Evolutionary conservation across 2,888 invertebrate genomes (phyloP).

Genomic region (Sepiola atlantica): DNA sequence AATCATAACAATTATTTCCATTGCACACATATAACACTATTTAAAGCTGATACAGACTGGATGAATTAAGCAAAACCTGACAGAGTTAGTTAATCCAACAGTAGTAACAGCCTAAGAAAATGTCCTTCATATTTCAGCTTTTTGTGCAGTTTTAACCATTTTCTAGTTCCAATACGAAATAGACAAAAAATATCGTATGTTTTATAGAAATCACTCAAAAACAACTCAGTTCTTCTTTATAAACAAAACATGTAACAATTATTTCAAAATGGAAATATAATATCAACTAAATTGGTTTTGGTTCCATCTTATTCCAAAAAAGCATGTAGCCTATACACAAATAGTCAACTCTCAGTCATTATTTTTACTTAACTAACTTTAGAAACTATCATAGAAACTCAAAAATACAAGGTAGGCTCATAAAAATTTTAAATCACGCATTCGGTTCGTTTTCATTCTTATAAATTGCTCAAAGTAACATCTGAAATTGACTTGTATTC

Average conservation of each 20-base stretch:
- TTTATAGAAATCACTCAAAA: not conserved
- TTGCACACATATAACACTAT: not conserved
- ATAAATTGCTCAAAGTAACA: not conserved
- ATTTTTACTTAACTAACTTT: not conserved
- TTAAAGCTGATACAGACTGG: not conserved
- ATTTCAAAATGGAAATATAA: not conserved
- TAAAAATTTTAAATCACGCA: not conserved
- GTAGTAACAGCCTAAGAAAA: not conserved
- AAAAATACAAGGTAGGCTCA: not conserved
- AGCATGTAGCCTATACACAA: not conserved
- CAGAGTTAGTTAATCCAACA: not conserved
- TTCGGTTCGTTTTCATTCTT: not conserved
- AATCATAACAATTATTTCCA: not conserved
- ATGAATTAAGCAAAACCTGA: not conserved
- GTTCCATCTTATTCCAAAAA: not conserved
- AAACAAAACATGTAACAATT: not conserved
- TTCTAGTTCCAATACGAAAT: not conserved
- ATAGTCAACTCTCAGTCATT: not conserved
- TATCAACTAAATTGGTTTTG: not conserved
- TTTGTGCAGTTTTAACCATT: not conserved
- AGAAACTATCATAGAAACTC: not conserved
- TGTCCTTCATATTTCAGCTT: not conserved
- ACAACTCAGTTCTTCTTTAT: not conserved
- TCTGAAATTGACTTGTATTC: not conserved
- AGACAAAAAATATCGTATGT: not conserved